phyloP scores from a whole-genome alignment of 2,888 invertebrate species.

The Scaptomyza polygonia region DNA sequence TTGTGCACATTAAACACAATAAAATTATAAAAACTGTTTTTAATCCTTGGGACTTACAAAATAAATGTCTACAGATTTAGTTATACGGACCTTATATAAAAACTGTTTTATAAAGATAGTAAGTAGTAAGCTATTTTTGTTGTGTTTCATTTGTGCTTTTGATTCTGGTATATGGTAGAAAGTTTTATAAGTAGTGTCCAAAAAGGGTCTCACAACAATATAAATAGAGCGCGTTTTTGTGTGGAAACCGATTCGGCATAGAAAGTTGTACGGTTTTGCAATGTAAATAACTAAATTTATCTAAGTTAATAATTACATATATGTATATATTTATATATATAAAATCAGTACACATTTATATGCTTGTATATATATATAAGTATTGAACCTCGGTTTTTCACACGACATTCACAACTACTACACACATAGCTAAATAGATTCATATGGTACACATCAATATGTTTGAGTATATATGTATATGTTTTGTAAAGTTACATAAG shows the following conservation, averaged over 20 bases:
- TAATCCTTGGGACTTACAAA: constrained; percentile 4
- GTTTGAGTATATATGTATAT: constrained; percentile 16
- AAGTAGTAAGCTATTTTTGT: constrained; percentile 25
- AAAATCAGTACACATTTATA: constrained; percentile 75
- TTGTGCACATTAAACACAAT: constrained; percentile 40
- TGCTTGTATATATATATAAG: constrained; percentile 63
- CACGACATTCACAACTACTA: constrained; percentile 45
- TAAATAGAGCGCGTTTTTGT: constrained; percentile 53
- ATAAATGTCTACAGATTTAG: constrained; percentile 27
- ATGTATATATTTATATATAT: constrained; percentile 70
- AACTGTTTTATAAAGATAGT: constrained; percentile 24
- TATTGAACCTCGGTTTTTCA: constrained; percentile 19
- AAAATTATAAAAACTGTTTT: constrained; percentile 11
- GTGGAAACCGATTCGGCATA: constrained; percentile 63
- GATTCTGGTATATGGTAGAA: constrained; percentile 22
- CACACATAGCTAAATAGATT: constrained; percentile 58
- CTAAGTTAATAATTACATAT: constrained; percentile 41
- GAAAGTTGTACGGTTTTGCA: constrained; percentile 39
- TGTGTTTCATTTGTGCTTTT: constrained; percentile 6
- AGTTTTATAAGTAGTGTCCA: constrained; percentile 34
- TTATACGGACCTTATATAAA: constrained; percentile 33
- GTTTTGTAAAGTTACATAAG: constrained; percentile 54
- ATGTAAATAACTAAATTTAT: constrained; percentile 61
- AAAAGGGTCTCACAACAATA: constrained; percentile 74
- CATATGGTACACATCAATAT: constrained; percentile 33